Conservation (phyloP, 2,797 vertebrate species). For the Onychomys arenicola region DNA sequence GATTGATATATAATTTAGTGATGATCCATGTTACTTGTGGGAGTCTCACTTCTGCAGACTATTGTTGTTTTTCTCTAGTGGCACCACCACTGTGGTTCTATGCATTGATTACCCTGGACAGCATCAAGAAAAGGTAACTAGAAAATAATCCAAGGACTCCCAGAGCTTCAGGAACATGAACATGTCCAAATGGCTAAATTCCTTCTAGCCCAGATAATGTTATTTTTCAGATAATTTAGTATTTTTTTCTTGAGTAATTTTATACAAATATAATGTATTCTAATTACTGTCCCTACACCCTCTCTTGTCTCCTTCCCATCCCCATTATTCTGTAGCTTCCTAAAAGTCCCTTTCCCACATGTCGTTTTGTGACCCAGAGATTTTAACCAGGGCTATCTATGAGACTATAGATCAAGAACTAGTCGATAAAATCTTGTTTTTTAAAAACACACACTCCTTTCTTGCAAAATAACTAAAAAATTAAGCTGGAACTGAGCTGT, state of each 20-base stretch:
- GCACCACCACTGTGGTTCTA: neutral
- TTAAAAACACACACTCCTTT: neutral
- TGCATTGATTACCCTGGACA: neutral
- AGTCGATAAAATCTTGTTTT: neutral
- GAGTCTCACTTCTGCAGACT: neutral
- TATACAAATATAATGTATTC: neutral
- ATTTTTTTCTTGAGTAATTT: slow-evolving; percentile 45
- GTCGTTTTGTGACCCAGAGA: neutral
- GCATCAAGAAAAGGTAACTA: neutral
- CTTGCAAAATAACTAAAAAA: neutral
- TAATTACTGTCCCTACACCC: neutral
- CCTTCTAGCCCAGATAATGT: slow-evolving; percentile 29
- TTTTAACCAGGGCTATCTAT: neutral
- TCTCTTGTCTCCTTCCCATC: neutral
- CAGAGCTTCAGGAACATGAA: neutral
- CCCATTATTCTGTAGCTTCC: neutral
- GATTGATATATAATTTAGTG: neutral
- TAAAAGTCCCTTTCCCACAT: neutral
- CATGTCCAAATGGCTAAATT: neutral
- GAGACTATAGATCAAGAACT: neutral
- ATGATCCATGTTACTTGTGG: neutral
- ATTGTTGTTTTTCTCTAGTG: neutral
- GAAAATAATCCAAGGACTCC: neutral
- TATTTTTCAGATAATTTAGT: neutral
- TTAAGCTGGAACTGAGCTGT: neutral